Evolutionary conservation across 1,140 invertebrate genomes (phyloP), one percentile per base, ranked within the genome.

Genomic region (Heliothis subflexa): DNA sequence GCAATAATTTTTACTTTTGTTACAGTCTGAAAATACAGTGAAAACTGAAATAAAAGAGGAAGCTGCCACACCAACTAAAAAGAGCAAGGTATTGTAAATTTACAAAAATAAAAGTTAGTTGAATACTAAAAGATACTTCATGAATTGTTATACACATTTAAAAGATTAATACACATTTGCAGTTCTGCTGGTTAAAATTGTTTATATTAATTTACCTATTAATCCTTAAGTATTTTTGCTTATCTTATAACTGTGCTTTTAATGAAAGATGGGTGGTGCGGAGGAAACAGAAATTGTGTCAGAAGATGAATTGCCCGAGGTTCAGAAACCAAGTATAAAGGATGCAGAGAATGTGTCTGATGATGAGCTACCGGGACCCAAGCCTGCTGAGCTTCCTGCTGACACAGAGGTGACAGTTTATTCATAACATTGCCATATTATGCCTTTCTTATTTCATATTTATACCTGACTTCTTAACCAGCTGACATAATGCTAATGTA

Each of bases 281-380:
- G 93, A 93, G 81, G 97, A 97, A 93, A 97, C 97, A 0, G 97
- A 98, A 89, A 97, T 97, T 2, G 97, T 98, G 2, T 97, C 97
- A 1, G 97, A 97, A 87, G 97, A 98, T 91, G 97, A 98, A 93
- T 88, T 98, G 33, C 97, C 97, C 25, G 94, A 93, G 21, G 95
- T 96, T 40, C 93, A 94, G 75, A 95, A 95, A 80, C 94, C 94
- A 10, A 93, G 92, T 82, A 86, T 94, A 2, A 93, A 95, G 78
- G 94, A 95, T 91, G 92, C 94, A 7, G 93, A 94, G 79, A 95
- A 95, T 89, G 94, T 95, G 1, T 95, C 94, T 14, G 94, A 95
- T 88, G 94, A 97, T 93, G 97, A 98, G 92, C 89, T 98, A 7
- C 97, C 97, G 21, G 97, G 96, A 0, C 96, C 97, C 0, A 96